Conservation (phyloP, 2,888 invertebrate genomes). For the Habroteleia sp. region DNA sequence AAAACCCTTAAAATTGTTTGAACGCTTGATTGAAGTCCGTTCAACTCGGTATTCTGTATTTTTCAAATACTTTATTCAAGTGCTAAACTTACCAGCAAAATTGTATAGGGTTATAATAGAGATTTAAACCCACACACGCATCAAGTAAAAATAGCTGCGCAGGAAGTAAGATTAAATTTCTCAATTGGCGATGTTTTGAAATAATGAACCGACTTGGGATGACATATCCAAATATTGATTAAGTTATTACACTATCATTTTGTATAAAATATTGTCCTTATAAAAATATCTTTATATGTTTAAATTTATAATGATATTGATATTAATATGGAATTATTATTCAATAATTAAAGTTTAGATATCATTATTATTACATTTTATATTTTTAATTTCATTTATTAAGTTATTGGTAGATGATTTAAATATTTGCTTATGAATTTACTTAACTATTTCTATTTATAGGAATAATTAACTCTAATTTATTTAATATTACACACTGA, state of each 20-base stretch:
- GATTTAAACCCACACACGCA: constrained; percentile 29
- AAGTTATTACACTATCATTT: constrained; percentile 35
- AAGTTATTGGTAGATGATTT: no score
- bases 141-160: constrained; percentile 33
- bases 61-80: constrained; percentile 37
- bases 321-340: no score
- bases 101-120: constrained; percentile 53
- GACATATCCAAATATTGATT: constrained; percentile 73
- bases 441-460: no score
- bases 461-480: no score
- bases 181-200: constrained; percentile 69
- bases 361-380: no score
- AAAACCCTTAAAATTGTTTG: constrained; percentile 43
- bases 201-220: constrained; percentile 70
- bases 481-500: no score
- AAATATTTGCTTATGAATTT: no score
- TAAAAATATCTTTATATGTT: no score
- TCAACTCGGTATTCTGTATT: constrained; percentile 27
- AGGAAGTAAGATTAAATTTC: constrained; percentile 55
- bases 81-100: constrained; percentile 9
- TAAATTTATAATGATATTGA: no score
- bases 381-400: no score
- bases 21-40: constrained; percentile 51
- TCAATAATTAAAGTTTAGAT: no score
- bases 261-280: no score